Evolutionary conservation across 1,140 invertebrate genomes (phyloP).

Genomic region (Diachasmimorpha longicaudata): DNA sequence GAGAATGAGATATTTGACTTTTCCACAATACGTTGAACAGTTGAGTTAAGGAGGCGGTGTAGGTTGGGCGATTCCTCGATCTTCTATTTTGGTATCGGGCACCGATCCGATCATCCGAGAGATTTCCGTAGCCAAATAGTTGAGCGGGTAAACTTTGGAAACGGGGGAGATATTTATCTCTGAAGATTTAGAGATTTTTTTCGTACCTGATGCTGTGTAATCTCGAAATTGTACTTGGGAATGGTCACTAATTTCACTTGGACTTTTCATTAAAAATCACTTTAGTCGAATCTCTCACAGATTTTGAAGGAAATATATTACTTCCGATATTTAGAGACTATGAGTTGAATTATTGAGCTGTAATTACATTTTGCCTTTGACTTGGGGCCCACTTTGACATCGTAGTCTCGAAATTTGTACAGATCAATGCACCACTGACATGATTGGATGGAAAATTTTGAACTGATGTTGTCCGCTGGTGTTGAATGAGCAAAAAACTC

Average conservation of each 20-base stretch:
- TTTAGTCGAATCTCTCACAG: too few species aligned
- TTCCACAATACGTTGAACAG: not conserved
- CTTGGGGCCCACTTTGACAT: too few species aligned
- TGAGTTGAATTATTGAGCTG: too few species aligned
- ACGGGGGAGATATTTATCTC: not conserved
- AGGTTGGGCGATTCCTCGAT: slow-evolving; percentile 14
- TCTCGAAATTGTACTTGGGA: not conserved
- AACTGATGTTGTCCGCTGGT: not conserved
- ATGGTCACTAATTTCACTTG: not conserved
- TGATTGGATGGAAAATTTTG: too few species aligned
- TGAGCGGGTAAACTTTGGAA: not conserved
- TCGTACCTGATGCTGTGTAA: not conserved
- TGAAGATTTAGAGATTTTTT: not conserved
- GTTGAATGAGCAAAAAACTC: slow-evolving; percentile 7
- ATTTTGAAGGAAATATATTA: too few species aligned
- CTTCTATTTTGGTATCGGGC: slow-evolving; percentile 25
- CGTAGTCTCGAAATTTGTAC: too few species aligned
- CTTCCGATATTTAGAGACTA: too few species aligned
- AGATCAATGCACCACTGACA: too few species aligned
- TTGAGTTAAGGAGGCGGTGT: not conserved
- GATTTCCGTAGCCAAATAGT: slow-evolving; percentile 12
- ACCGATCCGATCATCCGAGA: slow-evolving; percentile 22
- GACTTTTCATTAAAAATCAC: not conserved
- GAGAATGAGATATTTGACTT: not conserved
- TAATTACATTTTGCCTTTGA: too few species aligned